Evolutionary conservation across 30 jellyfish, hydroid and myxozoan genomes (phyloP).

Genomic region (Catostylus mosaicus): DNA sequence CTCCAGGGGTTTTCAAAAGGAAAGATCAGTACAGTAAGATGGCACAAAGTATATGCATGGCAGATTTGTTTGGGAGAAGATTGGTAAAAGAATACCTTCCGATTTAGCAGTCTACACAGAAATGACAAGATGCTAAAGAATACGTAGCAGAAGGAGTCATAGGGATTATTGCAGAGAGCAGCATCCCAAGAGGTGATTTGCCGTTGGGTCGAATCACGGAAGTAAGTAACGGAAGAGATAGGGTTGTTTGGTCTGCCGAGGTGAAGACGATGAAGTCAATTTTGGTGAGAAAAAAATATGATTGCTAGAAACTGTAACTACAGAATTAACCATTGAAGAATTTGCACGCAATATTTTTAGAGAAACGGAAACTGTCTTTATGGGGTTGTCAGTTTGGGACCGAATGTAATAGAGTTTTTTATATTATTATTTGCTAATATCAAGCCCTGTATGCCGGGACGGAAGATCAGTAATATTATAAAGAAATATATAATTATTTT

Average conservation of each 20-base stretch:
- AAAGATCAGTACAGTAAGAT: constrained; percentile 35
- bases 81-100: constrained; percentile 49
- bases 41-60: constrained; percentile 58
- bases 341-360: constrained; percentile 11
- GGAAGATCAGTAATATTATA: no score
- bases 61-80: constrained; percentile 47
- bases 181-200: constrained; percentile 58
- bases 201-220: constrained; percentile 49
- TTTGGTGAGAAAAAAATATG: constrained; percentile 31
- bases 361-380: constrained; percentile 30
- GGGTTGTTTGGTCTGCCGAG: constrained; percentile 44
- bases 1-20: constrained; percentile 58
- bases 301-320: constrained; percentile 48
- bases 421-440: no score
- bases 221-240: constrained; percentile 39
- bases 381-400: constrained; percentile 45
- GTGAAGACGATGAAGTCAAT: constrained; percentile 23
- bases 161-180: constrained; percentile 43
- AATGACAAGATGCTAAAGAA: constrained; percentile 25
- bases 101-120: constrained; percentile 23
- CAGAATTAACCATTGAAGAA: constrained; percentile 2
- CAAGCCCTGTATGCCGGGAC: no score
- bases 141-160: constrained; percentile 34
- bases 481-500: no score
- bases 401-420: no score